Conservation (phyloP, 2,888 invertebrate genomes). For the Acleris cristana region DNA sequence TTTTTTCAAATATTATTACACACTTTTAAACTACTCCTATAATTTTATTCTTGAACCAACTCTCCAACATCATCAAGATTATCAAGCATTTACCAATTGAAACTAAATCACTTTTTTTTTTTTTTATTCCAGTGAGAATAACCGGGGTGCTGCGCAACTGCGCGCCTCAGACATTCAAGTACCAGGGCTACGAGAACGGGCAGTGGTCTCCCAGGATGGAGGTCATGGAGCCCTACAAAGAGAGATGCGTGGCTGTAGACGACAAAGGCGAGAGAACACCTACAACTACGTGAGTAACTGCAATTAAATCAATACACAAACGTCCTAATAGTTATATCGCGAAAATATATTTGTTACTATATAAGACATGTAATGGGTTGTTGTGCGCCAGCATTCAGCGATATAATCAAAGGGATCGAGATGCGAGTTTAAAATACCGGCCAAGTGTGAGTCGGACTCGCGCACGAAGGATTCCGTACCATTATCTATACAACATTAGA, state of each 20-base stretch:
- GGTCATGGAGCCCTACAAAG: conserved; percentile 88
- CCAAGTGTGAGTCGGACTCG: too few relatives aligned
- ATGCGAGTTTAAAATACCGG: too few relatives aligned
- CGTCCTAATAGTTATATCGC: too few relatives aligned
- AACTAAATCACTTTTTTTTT: not conserved
- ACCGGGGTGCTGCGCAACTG: conserved; percentile 87
- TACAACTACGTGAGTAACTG: conserved; percentile 72
- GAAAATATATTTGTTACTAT: too few relatives aligned
- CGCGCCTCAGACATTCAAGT: conserved; percentile 88
- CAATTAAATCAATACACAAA: not conserved
- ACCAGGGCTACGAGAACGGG: conserved; percentile 84
- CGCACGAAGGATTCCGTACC: too few relatives aligned
- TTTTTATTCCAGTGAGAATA: conserved; percentile 75
- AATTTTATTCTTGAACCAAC: too few relatives aligned
- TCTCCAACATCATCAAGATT: not conserved
- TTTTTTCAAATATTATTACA: too few relatives aligned
- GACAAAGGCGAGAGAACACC: conserved; percentile 86
- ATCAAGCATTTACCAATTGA: not conserved
- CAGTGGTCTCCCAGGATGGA: conserved; percentile 86
- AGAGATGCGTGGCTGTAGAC: conserved; percentile 87
- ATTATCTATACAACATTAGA: too few relatives aligned
- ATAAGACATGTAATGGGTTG: too few relatives aligned
- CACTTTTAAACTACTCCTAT: too few relatives aligned
- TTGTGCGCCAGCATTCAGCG: too few relatives aligned
- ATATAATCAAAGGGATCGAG: too few relatives aligned